Percentiles rank a stretch among this genome's conserved stretches.
phyloP scores from a whole-genome alignment of 2,888 invertebrate genomes.

The Palloptera scutellata region DNA sequence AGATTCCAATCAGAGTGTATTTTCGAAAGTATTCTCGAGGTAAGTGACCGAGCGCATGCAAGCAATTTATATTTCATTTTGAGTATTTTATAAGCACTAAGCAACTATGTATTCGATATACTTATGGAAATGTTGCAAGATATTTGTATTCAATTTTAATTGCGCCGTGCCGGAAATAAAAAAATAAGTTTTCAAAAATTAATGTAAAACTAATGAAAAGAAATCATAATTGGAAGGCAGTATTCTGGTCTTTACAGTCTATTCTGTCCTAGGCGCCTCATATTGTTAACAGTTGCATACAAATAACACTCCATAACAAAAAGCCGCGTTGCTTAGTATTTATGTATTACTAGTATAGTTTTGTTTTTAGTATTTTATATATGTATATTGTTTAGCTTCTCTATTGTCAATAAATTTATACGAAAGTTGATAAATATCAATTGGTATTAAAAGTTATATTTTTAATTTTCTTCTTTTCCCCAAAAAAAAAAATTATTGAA shows the following conservation, averaged over 20 bases:
- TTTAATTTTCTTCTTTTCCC: slow-evolving; percentile 45
- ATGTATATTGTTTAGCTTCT: neutral
- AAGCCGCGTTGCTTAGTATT: no score
- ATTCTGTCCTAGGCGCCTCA: no score
- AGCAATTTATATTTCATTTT: slow-evolving; percentile 11
- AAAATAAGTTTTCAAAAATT: no score
- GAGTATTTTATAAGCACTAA: slow-evolving; percentile 20
- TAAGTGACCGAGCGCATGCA: slow-evolving; percentile 58
- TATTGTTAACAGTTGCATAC: no score
- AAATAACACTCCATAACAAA: slow-evolving; percentile 13
- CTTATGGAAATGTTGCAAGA: slow-evolving; percentile 33
- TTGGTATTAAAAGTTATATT: slow-evolving; percentile 46
- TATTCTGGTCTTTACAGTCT: no score
- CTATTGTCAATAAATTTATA: neutral
- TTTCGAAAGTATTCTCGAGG: slow-evolving; percentile 93
- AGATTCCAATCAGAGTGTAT: slow-evolving; percentile 75
- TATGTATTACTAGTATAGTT: no score
- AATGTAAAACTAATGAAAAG: no score
- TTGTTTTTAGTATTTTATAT: neutral
- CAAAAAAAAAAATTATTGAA: slow-evolving; percentile 39
- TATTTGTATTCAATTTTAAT: slow-evolving; percentile 31
- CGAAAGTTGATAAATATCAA: slow-evolving; percentile 35
- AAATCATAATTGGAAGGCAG: no score
- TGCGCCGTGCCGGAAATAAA: no score
- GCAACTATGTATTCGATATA: slow-evolving; percentile 30